Evolutionary conservation across 2,797 vertebrate genomes (phyloP).

Genomic region (Hypotaenidia philippensis): DNA sequence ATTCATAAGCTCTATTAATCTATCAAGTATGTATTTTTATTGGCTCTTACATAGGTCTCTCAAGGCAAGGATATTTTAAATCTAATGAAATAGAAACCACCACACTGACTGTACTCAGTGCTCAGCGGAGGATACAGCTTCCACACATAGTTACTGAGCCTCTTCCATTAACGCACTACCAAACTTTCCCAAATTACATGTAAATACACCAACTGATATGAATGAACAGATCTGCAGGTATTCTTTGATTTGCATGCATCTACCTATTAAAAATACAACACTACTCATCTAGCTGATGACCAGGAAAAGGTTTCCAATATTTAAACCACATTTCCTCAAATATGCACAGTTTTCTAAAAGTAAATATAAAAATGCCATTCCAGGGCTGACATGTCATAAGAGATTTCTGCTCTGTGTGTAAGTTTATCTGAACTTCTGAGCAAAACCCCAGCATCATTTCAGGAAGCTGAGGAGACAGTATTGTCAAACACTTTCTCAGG

Average conservation of each 20-base stretch:
- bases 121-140: not conserved
- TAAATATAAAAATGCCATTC: not conserved
- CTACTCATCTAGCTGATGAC: not conserved
- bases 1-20: slow-evolving; percentile 15
- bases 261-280: not conserved
- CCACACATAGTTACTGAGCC: not conserved
- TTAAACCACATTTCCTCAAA: not conserved
- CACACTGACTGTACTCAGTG: not conserved
- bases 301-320: not conserved
- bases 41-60: not conserved
- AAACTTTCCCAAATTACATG: not conserved
- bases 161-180: not conserved
- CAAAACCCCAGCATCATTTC: not conserved
- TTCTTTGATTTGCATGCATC: not conserved
- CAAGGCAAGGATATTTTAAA: not conserved
- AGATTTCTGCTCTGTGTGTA: not conserved
- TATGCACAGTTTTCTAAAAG: not conserved
- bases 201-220: not conserved
- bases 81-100: slow-evolving; percentile 9
- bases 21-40: not conserved
- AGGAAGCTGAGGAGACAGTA: not conserved
- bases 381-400: rapidly evolving
- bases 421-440: not conserved
- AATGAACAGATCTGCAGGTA: not conserved
- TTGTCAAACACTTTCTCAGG: not conserved